Conservation (phyloP, 2,797 vertebrate genomes). For the Tapera naevia region DNA sequence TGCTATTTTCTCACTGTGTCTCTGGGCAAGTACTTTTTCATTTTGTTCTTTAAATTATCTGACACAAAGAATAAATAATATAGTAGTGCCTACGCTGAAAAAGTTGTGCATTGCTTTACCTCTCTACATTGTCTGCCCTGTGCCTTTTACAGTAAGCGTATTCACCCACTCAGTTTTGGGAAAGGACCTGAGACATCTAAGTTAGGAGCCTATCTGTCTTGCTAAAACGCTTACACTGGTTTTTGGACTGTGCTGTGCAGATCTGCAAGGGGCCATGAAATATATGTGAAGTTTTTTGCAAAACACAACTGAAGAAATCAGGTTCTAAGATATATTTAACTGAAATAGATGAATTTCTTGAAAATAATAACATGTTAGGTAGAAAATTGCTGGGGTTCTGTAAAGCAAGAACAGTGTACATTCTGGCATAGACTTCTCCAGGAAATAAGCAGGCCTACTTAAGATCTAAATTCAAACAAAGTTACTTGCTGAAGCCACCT, state of each 20-base stretch:
- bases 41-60: background rate
- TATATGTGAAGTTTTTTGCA: background rate
- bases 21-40: background rate
- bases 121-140: background rate
- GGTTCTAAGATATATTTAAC: background rate
- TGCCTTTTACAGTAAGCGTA: background rate
- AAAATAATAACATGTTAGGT: background rate
- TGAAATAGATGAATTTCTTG: background rate
- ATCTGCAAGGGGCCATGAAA: background rate
- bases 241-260: background rate
- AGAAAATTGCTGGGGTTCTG: background rate
- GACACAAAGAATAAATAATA: background rate
- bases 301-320: background rate
- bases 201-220: background rate
- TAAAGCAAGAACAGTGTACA: background rate
- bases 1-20: constrained; percentile 26
- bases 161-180: background rate
- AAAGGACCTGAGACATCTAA: background rate
- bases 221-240: background rate
- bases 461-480: background rate
- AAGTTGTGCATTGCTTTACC: background rate
- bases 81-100: background rate
- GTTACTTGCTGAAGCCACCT: background rate
- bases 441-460: background rate
- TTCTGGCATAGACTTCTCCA: background rate